Base-by-base conservation (phyloP, 2,888 invertebrate species). In the Sinotaia quadrata region DNA sequence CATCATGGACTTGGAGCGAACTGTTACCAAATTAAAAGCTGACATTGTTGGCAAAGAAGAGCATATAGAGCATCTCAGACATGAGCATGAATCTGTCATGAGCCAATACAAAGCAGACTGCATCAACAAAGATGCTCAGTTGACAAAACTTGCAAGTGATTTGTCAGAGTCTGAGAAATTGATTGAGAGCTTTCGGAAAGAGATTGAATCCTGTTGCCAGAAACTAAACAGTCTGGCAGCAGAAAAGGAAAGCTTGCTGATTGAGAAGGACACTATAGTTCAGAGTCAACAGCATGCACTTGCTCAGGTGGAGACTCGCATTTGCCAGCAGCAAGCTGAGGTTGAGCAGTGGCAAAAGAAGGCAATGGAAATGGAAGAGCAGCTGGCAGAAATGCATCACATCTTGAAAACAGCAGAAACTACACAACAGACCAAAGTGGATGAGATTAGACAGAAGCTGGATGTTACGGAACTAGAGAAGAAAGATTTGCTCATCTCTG, bases 1-100 rank as follows among this genome's bases (percentile, higher is more conserved):
- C 27, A 78, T 81, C 21, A 71, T 72, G 47, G 81, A 82, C 59
- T 71, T 81, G 57, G 81, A 81, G 54, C 69, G 72, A 47, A 74
- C 76, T 49, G 67, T 77, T 27, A 62, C 57, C 33, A 51, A 72
- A 41, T 41, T 78, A 31, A 61, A 63, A 34, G 47, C 70, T 58
- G 54, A 57, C 31, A 21, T 77, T 12, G 68, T 69, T 31, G 68
- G 72, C 27, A 79, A 75, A 36, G 61, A 74, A n/a, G 41, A 33
- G n/a, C 68, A 72, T 31, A 47, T 73, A n/a, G 33, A 52, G 27
- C 63, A 41, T 31, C 41, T 72, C 51, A 63, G 49, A n/a, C 44
- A 51, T 27, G 68, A 65, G 41, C 61, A 60, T n/a, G 62, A 68
- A 31, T 66, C 72, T 31, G 73, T 76, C 37, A 62, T 78, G 24